Conservation (phyloP, 2,888 invertebrate species). For the Nymphalis polychloros region DNA sequence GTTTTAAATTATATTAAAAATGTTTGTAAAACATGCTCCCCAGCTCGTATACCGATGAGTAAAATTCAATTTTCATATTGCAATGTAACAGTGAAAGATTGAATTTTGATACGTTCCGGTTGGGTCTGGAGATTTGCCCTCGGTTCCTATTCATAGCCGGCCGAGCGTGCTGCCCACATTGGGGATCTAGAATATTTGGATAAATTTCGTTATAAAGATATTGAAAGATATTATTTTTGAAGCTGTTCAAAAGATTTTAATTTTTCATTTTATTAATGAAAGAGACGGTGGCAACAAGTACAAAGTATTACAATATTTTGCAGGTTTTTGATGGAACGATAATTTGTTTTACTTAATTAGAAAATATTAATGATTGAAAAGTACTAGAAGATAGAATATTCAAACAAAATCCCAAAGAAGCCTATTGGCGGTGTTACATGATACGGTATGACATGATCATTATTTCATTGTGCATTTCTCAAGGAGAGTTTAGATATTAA, state of each 20-base stretch:
- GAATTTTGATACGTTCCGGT: slow-evolving; percentile 67
- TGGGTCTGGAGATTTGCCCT: slow-evolving; percentile 37
- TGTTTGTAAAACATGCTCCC: slow-evolving; percentile 12
- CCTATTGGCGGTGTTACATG: too few species aligned
- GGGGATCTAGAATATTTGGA: slow-evolving; percentile 37
- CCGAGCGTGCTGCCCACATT: slow-evolving; percentile 50
- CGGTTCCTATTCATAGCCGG: slow-evolving; percentile 57
- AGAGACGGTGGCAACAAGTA: not conserved
- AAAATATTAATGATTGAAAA: too few species aligned
- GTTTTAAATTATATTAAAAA: not conserved
- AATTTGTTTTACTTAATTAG: too few species aligned
- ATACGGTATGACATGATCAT: too few species aligned
- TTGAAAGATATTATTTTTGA: slow-evolving; percentile 32
- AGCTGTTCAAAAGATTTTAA: slow-evolving; percentile 26
- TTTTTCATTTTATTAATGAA: slow-evolving; percentile 36
- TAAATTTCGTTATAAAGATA: slow-evolving; percentile 38
- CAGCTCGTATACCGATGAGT: slow-evolving; percentile 30
- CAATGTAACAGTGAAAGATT: slow-evolving; percentile 64
- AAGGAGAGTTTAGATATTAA: too few species aligned
- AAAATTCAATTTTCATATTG: slow-evolving; percentile 72
- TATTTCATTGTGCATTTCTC: too few species aligned
- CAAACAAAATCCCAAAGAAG: too few species aligned
- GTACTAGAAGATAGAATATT: too few species aligned
- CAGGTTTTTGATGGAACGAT: not conserved
- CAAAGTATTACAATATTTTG: not conserved